Evolutionary conservation across 1,140 invertebrate genomes (phyloP).

Genomic region (Polypedilum pembai): DNA sequence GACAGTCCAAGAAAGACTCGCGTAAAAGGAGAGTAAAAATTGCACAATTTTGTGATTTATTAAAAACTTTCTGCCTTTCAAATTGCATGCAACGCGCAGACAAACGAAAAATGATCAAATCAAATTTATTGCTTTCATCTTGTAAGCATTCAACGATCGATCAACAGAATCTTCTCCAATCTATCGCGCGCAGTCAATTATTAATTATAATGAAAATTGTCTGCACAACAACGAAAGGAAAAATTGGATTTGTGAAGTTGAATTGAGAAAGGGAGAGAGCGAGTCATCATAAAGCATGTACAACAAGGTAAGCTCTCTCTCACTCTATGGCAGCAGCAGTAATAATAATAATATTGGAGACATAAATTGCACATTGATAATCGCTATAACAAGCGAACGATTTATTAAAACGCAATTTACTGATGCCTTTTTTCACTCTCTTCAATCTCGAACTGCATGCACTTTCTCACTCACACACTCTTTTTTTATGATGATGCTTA

Average conservation of each 20-base stretch:
- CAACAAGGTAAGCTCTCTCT: too few relatives aligned
- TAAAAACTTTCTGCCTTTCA: background rate
- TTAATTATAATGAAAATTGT: background rate
- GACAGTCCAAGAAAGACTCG: background rate
- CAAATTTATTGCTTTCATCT: conserved; percentile 22
- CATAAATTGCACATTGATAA: conserved; percentile 18
- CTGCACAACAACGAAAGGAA: background rate
- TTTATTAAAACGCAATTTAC: conserved; percentile 14
- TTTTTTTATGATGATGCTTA: conserved; percentile 6
- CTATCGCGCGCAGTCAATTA: background rate
- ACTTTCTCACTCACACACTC: too few relatives aligned
- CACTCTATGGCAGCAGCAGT: too few relatives aligned
- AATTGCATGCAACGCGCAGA: background rate
- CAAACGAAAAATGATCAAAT: background rate
- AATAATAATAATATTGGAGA: conserved; percentile 6
- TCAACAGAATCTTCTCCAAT: conserved; percentile 3
- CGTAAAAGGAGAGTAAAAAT: conserved; percentile 1
- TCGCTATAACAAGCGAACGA: background rate
- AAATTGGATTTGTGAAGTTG: background rate
- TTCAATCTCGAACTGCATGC: background rate
- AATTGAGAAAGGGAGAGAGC: background rate
- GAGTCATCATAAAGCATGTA: conserved; percentile 8
- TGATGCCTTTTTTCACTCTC: background rate
- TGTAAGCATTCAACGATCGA: background rate
- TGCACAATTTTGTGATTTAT: conserved; percentile 21